Conservation (phyloP, 1,140 invertebrate species). For the Caenorhabditis inopinata region DNA sequence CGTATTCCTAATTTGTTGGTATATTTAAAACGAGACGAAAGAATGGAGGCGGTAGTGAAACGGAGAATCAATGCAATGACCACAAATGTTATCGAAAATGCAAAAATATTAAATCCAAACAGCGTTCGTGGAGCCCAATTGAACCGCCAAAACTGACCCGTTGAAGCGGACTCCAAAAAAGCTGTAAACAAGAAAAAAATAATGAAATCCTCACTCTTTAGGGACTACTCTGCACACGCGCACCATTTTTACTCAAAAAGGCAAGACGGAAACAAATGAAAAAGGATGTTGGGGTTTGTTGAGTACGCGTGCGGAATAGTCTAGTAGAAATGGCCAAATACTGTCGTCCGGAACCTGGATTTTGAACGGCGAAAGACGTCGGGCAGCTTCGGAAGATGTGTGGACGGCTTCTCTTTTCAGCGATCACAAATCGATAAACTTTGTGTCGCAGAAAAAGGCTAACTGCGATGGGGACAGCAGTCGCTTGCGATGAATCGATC, state of each 20-base stretch:
- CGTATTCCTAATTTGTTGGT: slow-evolving; percentile 13
- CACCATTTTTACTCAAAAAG: slow-evolving; percentile 24
- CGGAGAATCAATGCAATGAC: slow-evolving; percentile 33
- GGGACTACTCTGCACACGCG: slow-evolving; percentile 30
- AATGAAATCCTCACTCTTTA: slow-evolving; percentile 28
- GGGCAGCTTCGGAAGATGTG: slow-evolving; percentile 14
- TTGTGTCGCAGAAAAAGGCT: slow-evolving; percentile 2
- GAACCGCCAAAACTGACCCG: neutral
- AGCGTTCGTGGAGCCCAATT: neutral
- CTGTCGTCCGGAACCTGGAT: slow-evolving; percentile 11
- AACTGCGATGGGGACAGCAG: neutral
- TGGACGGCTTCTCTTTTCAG: neutral
- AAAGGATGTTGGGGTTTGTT: neutral
- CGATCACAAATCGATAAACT: slow-evolving; percentile 30
- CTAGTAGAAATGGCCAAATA: slow-evolving; percentile 27
- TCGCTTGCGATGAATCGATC: neutral
- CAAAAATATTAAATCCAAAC: slow-evolving; percentile 13
- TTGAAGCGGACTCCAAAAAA: slow-evolving; percentile 14
- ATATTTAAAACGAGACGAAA: slow-evolving; percentile 21
- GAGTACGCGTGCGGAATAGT: slow-evolving; percentile 13
- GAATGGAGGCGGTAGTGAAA: slow-evolving; percentile 28
- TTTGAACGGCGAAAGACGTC: neutral
- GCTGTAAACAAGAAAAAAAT: neutral
- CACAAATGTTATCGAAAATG: slow-evolving; percentile 30
- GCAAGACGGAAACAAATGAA: slow-evolving; percentile 3